Evolutionary conservation across 2,797 vertebrate species (phyloP).

Genomic region (Microhierax caerulescens): DNA sequence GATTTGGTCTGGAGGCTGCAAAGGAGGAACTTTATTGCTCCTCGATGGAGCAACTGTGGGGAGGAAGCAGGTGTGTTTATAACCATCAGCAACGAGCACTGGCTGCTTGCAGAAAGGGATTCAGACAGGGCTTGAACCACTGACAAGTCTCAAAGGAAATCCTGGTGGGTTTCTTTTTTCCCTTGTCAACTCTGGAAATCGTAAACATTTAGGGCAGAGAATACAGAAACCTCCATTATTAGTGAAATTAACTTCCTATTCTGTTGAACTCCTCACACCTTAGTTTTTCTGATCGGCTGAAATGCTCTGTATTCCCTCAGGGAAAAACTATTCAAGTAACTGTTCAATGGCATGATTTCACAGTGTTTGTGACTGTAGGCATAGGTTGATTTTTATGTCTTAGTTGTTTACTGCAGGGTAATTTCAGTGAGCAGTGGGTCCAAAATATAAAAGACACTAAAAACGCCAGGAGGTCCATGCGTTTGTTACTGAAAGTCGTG

Average conservation of each 20-base stretch:
- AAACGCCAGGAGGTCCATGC: accelerated
- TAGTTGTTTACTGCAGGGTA: neutral
- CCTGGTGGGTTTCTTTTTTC: neutral
- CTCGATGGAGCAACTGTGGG: slow-evolving; percentile 37
- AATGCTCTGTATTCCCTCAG: neutral
- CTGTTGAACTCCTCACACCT: neutral
- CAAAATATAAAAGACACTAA: neutral
- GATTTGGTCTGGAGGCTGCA: slow-evolving; percentile 58
- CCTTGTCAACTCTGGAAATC: neutral
- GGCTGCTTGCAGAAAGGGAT: slow-evolving; percentile 43
- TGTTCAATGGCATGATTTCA: neutral
- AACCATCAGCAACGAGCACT: slow-evolving; percentile 45
- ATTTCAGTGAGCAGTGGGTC: accelerated
- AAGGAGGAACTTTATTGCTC: slow-evolving; percentile 47
- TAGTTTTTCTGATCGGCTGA: neutral
- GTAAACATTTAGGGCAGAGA: neutral
- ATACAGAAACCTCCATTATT: neutral
- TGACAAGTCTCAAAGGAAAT: slow-evolving; percentile 56
- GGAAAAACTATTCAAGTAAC: neutral
- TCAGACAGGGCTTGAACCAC: neutral
- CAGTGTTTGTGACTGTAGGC: neutral
- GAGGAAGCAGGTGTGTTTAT: slow-evolving; percentile 70
- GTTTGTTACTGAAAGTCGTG: accelerated
- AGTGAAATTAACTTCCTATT: neutral
- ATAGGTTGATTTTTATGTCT: neutral